Conservation (phyloP, 2,888 invertebrate genomes). For the Callyntrura guangdongensis region DNA sequence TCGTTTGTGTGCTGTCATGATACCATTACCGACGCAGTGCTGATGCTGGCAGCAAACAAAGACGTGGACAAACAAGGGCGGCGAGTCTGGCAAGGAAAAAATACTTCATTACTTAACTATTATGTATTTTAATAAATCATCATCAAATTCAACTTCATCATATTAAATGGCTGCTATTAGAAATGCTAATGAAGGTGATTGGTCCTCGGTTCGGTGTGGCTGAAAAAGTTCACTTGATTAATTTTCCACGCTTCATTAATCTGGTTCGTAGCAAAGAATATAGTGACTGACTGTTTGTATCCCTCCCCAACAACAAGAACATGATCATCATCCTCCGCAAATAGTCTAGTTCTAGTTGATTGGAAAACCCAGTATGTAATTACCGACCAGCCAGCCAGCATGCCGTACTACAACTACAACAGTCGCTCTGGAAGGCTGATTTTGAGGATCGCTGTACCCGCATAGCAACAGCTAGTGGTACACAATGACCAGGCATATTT, state of each 20-base stretch:
- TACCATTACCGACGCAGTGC: neutral
- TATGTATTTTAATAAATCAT: conserved; percentile 38
- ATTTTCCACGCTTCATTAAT: conserved; percentile 30
- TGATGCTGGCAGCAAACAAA: conserved; percentile 3
- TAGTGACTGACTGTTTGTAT: neutral
- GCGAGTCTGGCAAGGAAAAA: neutral
- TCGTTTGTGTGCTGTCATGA: neutral
- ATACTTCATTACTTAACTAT: conserved; percentile 2
- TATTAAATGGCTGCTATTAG: conserved; percentile 38
- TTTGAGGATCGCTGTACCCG: neutral
- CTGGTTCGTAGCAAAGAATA: conserved; percentile 8
- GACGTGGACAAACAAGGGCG: neutral
- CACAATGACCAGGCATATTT: neutral
- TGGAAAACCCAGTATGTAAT: neutral
- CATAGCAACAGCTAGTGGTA: neutral
- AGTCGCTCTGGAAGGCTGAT: neutral
- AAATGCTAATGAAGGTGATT: conserved; percentile 59
- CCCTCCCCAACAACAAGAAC: too few species aligned
- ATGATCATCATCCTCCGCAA: too few species aligned
- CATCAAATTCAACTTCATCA: conserved; percentile 43
- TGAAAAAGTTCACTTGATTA: conserved; percentile 37
- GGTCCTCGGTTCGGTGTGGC: conserved; percentile 9
- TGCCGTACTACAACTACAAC: neutral
- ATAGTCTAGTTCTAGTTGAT: neutral
- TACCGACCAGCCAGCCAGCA: neutral